Evolutionary conservation across 2,113 vertebrate species (phyloP).

Genomic region (Gambusia affinis): DNA sequence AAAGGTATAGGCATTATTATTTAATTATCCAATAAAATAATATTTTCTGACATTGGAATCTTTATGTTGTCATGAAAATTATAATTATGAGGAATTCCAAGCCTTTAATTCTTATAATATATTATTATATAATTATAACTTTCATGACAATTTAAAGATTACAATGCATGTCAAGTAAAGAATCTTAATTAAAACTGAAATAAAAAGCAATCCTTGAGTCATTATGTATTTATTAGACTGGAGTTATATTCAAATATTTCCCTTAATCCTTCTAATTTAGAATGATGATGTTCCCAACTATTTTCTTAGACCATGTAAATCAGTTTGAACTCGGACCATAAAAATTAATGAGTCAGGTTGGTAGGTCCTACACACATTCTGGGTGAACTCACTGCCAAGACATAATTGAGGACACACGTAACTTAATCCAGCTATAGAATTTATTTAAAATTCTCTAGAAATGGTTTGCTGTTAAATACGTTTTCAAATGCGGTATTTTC

Average conservation of each 20-base stretch:
- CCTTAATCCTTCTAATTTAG: not conserved
- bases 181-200: not conserved
- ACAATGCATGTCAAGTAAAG: not conserved
- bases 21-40: too few species aligned
- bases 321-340: conserved; percentile 3
- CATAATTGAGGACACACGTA: conserved; percentile 9
- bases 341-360: conserved; percentile 13
- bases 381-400: not conserved
- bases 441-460: not conserved
- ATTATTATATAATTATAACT: too few species aligned
- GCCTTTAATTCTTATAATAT: not conserved
- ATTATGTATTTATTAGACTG: not conserved
- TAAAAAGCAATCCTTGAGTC: not conserved
- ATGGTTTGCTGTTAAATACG: not conserved
- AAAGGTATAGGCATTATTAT: too few species aligned
- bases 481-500: too few species aligned
- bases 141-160: too few species aligned
- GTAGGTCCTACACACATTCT: not conserved
- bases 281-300: not conserved
- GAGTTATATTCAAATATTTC: not conserved
- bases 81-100: not conserved
- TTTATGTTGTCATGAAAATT: not conserved
- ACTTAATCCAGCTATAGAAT: not conserved
- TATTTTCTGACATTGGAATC: too few species aligned
- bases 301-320: not conserved